These are phyloP conservation scores for Labia minor DNA, from an alignment of 2,888 invertebrate genomes.

Conservation along the genomic window DNA sequence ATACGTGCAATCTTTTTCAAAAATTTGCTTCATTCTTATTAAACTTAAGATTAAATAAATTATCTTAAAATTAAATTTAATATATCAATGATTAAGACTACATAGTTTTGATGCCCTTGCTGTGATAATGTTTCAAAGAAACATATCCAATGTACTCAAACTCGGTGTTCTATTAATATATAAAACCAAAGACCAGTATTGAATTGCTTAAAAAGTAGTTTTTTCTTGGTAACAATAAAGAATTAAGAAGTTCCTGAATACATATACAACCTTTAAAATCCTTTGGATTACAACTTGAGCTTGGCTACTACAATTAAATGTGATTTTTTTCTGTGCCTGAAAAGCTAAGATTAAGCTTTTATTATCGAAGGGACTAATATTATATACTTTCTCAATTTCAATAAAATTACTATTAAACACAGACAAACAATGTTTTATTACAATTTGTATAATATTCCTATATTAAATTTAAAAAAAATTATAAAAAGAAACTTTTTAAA, in stretches of 20 bases:
- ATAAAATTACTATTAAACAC: no score
- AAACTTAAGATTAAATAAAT: not conserved
- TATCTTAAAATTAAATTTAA: not conserved
- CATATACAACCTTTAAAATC: not conserved
- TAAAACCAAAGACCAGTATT: not conserved
- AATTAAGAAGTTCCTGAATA: not conserved
- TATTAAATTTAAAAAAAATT: no score
- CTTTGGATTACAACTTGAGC: not conserved
- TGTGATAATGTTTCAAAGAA: slow-evolving; percentile 1
- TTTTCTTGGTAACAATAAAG: not conserved
- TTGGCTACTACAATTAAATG: not conserved
- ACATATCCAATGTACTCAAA: not conserved
- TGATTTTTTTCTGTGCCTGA: slow-evolving; percentile 1
- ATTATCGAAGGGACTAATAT: not conserved
- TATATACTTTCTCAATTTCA: not conserved
- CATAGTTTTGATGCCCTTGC: slow-evolving; percentile 4
- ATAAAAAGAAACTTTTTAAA: no score
- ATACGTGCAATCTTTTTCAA: not conserved
- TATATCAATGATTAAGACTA: not conserved
- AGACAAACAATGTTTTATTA: no score
- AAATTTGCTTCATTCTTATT: not conserved
- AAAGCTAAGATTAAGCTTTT: not conserved
- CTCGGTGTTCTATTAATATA: not conserved
- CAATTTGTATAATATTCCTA: no score
- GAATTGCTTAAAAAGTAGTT: not conserved